Evolutionary conservation across 2,888 invertebrate species (phyloP).

Genomic region (Nebria salina): DNA sequence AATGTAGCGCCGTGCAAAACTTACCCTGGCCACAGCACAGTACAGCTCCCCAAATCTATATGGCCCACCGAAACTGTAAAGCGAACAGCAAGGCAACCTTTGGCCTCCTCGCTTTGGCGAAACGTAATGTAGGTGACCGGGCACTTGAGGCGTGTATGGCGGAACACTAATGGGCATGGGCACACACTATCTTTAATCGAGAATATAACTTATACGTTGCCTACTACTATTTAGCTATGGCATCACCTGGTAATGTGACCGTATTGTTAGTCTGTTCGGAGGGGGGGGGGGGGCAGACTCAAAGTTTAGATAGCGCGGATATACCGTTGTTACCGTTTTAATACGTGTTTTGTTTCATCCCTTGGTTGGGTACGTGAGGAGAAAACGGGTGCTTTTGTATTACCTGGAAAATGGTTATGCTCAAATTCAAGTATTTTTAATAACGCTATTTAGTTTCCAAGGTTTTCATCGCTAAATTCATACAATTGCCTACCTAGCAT

Average conservation of each 20-base stretch:
- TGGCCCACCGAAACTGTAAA: background rate
- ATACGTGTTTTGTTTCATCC: conserved; percentile 12
- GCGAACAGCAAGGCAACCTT: conserved; percentile 2
- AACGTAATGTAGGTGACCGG: conserved; percentile 26
- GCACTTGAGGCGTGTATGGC: conserved; percentile 20
- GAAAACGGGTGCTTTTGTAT: background rate
- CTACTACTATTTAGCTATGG: background rate
- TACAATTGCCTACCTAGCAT: too few species aligned
- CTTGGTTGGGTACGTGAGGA: background rate
- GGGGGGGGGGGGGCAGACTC: conserved; percentile 39
- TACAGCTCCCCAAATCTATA: background rate
- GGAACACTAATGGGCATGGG: conserved; percentile 32
- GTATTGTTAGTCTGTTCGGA: conserved; percentile 41
- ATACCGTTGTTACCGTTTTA: conserved; percentile 39
- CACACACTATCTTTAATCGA: conserved; percentile 43
- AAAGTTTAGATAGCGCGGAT: conserved; percentile 41
- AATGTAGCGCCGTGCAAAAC: background rate
- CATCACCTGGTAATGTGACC: conserved; percentile 44
- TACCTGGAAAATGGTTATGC: background rate
- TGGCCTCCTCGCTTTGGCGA: conserved; percentile 16
- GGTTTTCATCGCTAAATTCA: too few species aligned
- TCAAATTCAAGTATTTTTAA: too few species aligned
- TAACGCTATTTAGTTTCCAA: too few species aligned
- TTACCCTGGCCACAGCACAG: background rate
- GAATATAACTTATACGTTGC: conserved; percentile 40